phyloP scores from a whole-genome alignment of 2,113 vertebrate species.

The Entelurus aequoreus region DNA sequence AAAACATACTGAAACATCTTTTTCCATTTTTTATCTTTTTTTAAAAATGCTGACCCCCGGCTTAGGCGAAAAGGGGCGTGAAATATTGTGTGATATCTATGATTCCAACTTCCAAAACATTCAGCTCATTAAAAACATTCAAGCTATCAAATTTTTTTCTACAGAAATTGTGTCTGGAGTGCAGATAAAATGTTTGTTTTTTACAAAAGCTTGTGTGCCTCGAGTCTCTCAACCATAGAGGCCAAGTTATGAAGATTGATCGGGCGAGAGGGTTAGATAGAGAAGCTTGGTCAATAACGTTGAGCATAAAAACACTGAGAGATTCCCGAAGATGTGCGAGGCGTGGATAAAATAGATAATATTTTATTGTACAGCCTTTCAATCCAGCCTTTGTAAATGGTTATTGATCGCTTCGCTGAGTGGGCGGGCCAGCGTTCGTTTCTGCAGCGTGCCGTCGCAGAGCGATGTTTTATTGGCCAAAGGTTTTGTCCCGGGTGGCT shows the following conservation, averaged over 20 bases:
- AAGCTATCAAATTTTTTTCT: too few species aligned
- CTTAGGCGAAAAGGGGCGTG: too few species aligned
- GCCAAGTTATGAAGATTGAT: background rate
- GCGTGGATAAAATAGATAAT: background rate
- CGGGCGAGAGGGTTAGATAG: background rate
- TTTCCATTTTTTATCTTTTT: too few species aligned
- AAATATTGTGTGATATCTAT: too few species aligned
- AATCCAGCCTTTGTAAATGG: background rate
- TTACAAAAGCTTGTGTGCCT: too few species aligned
- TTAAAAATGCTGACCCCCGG: too few species aligned
- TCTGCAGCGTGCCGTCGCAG: conserved; percentile 14
- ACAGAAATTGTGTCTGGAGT: too few species aligned
- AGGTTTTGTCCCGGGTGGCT: conserved; percentile 19
- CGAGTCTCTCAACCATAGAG: background rate
- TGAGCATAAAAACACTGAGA: background rate
- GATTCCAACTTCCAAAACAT: too few species aligned
- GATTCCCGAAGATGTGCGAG: background rate
- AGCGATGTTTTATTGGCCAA: background rate
- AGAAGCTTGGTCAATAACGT: too few species aligned
- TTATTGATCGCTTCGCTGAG: background rate
- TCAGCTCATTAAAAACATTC: too few species aligned
- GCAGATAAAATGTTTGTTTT: too few species aligned
- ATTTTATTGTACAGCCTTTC: background rate
- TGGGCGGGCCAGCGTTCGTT: background rate
- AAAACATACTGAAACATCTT: too few species aligned